Conservation (phyloP, 2,113 vertebrate species). For the Muscicapa adusta region DNA sequence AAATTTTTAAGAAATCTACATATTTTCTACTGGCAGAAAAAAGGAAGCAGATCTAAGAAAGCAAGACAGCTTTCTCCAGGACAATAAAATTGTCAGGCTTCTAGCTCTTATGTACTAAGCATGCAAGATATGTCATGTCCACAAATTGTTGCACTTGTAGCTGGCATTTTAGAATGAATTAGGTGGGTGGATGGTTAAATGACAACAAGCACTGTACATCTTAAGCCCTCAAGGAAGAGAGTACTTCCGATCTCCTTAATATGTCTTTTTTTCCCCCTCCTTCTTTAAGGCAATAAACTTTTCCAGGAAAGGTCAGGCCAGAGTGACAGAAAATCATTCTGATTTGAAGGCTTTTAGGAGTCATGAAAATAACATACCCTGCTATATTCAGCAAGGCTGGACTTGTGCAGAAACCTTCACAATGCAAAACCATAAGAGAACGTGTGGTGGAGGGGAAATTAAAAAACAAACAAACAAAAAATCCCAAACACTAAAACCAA, state of each 20-base stretch:
- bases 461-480: no score
- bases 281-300: slow-evolving; percentile 31
- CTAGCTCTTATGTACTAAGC: background rate
- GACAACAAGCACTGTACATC: slow-evolving; percentile 20
- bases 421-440: background rate
- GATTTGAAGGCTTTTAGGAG: slow-evolving; percentile 30
- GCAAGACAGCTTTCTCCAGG: background rate
- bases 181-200: background rate
- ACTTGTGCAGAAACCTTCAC: background rate
- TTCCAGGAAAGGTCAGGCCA: slow-evolving; percentile 31
- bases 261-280: background rate
- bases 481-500: background rate
- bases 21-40: background rate
- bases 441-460: accelerated
- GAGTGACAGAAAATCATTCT: slow-evolving; percentile 54
- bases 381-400: background rate
- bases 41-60: background rate
- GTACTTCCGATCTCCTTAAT: background rate
- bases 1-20: background rate
- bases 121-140: background rate
- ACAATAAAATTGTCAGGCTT: background rate
- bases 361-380: background rate
- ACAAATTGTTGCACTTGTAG: slow-evolving; percentile 5
- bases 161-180: slow-evolving; percentile 4
- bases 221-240: slow-evolving; percentile 5